A percentile compares a stretch with the other conserved stretches of the same genome.
Evolutionary conservation across 2,113 vertebrate genomes (phyloP).

Genomic region (Psilopogon haemacephalus): DNA sequence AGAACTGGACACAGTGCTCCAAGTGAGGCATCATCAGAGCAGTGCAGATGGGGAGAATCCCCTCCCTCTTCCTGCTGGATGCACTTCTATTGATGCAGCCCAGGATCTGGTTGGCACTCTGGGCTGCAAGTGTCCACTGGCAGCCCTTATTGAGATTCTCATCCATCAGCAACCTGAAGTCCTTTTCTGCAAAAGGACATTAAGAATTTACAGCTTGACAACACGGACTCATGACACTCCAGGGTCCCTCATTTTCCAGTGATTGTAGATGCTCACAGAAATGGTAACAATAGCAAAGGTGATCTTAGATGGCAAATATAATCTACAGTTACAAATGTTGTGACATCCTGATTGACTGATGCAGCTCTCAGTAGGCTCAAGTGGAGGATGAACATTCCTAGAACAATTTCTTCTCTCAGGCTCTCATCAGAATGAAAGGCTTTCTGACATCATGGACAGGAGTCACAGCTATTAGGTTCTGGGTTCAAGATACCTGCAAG

Average conservation of each 20-base stretch:
- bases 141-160: no score
- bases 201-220: background rate
- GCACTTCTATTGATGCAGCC: no score
- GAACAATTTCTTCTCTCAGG: background rate
- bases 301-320: background rate
- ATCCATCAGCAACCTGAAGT: no score
- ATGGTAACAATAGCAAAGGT: background rate
- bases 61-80: no score
- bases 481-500: background rate
- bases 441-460: background rate
- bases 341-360: background rate
- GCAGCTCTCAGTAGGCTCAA: background rate
- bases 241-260: background rate
- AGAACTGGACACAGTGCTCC: no score
- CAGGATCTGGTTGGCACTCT: no score
- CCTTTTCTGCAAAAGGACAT: background rate
- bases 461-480: background rate
- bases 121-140: no score
- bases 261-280: background rate
- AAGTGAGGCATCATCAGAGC: no score
- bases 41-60: no score
- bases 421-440: background rate
- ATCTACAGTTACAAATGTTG: background rate
- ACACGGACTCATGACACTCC: background rate
- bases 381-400: background rate